These are phyloP conservation scores for Sitobion miscanthi DNA, from an alignment of 1,140 invertebrate genomes.

Conservation along the genomic window DNA sequence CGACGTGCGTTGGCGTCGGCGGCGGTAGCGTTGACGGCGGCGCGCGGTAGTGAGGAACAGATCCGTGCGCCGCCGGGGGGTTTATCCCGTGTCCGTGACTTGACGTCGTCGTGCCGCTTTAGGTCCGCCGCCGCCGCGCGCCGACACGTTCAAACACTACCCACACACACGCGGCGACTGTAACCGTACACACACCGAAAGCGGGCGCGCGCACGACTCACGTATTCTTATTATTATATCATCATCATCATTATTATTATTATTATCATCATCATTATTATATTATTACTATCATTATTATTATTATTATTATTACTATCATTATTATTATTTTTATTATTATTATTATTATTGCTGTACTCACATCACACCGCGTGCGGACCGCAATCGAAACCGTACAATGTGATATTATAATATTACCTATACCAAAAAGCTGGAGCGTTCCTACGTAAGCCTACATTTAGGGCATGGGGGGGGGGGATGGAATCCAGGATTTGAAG, in stretches of 20 bases:
- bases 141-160: conserved; percentile 36
- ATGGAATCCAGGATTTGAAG: no score
- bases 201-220: not conserved
- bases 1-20: conserved; percentile 44
- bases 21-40: not conserved
- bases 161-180: conserved; percentile 8
- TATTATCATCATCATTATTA: conserved; percentile 27
- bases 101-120: conserved; percentile 47
- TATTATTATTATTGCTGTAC: conserved; percentile 10
- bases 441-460: no score
- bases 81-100: conserved; percentile 54
- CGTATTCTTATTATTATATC: not conserved
- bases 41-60: not conserved
- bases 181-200: not conserved
- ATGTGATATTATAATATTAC: not conserved
- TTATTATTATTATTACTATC: not conserved
- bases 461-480: no score
- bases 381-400: not conserved
- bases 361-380: not conserved
- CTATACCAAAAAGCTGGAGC: no score
- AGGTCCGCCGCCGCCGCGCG: not conserved
- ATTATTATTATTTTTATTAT: conserved; percentile 13
- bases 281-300: no score
- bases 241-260: not conserved
- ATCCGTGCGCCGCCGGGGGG: conserved; percentile 28